These are phyloP conservation scores for Pitangus sulphuratus DNA, from an alignment of 2,797 vertebrate species.

Conservation along the genomic window DNA sequence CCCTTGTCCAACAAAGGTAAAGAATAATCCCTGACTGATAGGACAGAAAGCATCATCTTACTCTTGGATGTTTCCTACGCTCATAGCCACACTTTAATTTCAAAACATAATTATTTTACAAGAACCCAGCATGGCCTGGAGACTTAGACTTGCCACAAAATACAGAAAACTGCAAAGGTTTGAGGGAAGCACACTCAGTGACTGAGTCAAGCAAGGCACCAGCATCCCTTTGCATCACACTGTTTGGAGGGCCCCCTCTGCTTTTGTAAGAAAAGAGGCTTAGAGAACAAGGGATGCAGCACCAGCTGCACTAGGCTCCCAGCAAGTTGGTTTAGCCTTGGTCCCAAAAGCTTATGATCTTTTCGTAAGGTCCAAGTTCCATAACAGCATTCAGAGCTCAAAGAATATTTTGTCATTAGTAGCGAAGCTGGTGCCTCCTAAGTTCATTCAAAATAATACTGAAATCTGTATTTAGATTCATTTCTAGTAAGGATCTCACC, in stretches of 20 bases:
- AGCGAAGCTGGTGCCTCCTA: neutral
- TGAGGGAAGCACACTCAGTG: neutral
- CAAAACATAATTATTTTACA: neutral
- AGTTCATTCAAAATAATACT: neutral
- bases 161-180: neutral
- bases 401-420: neutral
- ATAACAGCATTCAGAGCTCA: neutral
- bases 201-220: neutral
- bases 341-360: neutral
- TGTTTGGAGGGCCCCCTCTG: neutral
- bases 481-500: neutral
- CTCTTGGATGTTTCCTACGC: neutral
- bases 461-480: neutral
- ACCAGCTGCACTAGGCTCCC: neutral
- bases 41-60: neutral
- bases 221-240: neutral
- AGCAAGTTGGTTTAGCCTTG: neutral
- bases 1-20: neutral
- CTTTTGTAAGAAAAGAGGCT: neutral
- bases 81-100: neutral
- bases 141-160: neutral
- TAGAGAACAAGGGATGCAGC: conserved; percentile 6
- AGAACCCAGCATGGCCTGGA: neutral
- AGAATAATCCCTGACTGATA: neutral
- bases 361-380: neutral